Evolutionary conservation across 2,888 invertebrate genomes (phyloP).

Genomic region (Amitus sp.): DNA sequence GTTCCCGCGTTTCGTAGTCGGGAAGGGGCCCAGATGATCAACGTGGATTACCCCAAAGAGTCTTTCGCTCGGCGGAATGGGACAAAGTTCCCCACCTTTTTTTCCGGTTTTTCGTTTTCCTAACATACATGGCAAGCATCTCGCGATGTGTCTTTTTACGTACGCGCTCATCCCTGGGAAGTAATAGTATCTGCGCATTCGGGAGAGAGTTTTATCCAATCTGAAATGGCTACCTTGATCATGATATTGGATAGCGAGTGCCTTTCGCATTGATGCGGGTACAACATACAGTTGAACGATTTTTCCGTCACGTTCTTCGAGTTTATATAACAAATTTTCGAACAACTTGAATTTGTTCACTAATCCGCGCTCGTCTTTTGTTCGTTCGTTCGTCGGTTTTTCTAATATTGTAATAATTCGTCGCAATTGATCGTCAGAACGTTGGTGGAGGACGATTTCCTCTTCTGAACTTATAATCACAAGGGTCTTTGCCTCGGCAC

Average conservation of each 20-base stretch:
- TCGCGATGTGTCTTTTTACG: constrained; percentile 32
- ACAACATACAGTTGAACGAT: constrained; percentile 12
- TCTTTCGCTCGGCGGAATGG: constrained; percentile 8
- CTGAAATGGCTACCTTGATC: constrained; percentile 41
- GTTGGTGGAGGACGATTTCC: not conserved
- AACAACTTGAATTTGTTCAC: not conserved
- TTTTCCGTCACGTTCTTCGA: not conserved
- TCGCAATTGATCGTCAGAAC: not conserved
- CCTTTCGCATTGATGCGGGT: constrained; percentile 15
- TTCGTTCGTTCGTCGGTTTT: not conserved
- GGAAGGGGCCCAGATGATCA: constrained; percentile 41
- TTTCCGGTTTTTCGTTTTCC: not conserved
- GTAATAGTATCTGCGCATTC: constrained; percentile 36
- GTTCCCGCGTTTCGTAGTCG: constrained; percentile 22
- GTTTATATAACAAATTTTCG: not conserved
- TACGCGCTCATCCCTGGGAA: constrained; percentile 40
- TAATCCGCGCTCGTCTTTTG: not conserved
- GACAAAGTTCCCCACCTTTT: not conserved
- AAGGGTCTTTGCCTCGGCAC: not conserved
- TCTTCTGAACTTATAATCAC: not conserved
- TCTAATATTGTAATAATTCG: constrained; percentile 50
- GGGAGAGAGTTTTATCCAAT: constrained; percentile 26
- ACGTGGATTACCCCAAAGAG: constrained; percentile 35
- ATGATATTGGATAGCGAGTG: constrained; percentile 29
- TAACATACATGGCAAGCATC: constrained; percentile 32